These are phyloP conservation scores for Drosophila lutescens DNA, from an alignment of 2,888 invertebrate genomes.

Conservation along the genomic window DNA sequence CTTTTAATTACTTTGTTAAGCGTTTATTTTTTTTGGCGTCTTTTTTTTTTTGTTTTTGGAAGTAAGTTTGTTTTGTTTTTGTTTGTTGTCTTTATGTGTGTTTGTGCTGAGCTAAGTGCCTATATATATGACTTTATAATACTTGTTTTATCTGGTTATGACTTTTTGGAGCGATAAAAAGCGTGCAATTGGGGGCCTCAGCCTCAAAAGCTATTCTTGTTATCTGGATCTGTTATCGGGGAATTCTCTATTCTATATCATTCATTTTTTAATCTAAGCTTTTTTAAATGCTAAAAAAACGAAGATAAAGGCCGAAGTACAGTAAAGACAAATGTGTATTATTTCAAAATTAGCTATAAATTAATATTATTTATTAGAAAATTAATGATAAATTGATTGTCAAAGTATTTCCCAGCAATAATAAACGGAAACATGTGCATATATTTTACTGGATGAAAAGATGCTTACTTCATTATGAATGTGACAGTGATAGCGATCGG, in stretches of 20 bases:
- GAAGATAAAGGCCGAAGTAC: background rate
- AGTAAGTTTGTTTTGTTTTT: constrained; percentile 12
- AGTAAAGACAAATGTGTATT: background rate
- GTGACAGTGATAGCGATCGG: background rate
- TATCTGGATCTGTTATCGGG: constrained; percentile 20
- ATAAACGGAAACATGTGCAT: background rate
- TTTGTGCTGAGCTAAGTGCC: constrained; percentile 7
- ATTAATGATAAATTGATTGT: background rate
- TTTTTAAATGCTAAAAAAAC: background rate
- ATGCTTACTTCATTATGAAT: background rate
- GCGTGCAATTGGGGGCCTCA: constrained; percentile 1
- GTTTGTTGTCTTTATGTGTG: constrained; percentile 6
- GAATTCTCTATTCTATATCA: background rate
- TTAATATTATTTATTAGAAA: background rate
- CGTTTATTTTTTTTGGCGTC: background rate
- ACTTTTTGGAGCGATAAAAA: constrained; percentile 4
- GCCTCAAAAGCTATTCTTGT: constrained; percentile 1
- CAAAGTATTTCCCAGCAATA: no score
- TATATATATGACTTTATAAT: constrained; percentile 20
- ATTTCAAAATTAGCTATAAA: background rate
- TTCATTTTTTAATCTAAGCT: background rate
- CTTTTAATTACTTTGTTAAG: constrained; percentile 15
- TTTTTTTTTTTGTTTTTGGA: background rate
- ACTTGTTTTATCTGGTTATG: constrained; percentile 17
- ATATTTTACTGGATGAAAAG: background rate